Evolutionary conservation across 1,140 invertebrate genomes (phyloP).

Genomic region (Diachasmimorpha longicaudata): DNA sequence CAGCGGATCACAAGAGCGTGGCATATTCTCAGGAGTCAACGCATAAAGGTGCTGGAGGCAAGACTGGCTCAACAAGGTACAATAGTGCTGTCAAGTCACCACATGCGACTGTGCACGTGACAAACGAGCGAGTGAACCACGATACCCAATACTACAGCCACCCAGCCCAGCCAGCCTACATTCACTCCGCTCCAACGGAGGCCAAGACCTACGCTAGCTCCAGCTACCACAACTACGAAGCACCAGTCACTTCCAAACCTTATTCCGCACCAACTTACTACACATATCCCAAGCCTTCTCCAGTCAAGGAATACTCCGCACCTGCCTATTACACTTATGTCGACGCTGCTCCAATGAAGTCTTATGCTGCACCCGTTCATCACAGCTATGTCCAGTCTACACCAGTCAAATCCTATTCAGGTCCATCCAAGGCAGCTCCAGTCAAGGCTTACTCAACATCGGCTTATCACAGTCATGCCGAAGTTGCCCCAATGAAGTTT

Average conservation of each 20-base stretch:
- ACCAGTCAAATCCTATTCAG: conserved; percentile 33
- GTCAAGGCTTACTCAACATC: conserved; percentile 42
- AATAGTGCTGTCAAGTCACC: conserved; percentile 62
- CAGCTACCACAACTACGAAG: conserved; percentile 26
- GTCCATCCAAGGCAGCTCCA: conserved; percentile 27
- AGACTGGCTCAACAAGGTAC: conserved; percentile 62
- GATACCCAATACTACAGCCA: conserved; percentile 43
- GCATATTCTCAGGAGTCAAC: conserved; percentile 65
- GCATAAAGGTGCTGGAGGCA: conserved; percentile 64
- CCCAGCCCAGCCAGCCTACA: conserved; percentile 17
- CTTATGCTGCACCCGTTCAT: conserved; percentile 36
- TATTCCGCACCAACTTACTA: conserved; percentile 26
- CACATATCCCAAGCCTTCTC: conserved; percentile 28
- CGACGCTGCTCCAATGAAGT: conserved; percentile 37
- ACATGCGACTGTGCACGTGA: conserved; percentile 63
- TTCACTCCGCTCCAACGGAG: conserved; percentile 34
- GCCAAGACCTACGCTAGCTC: conserved; percentile 16
- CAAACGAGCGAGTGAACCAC: conserved; percentile 63
- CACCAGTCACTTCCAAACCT: conserved; percentile 32
- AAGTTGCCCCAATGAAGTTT: conserved; percentile 37
- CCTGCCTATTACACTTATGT: conserved; percentile 38
- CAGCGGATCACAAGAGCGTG: conserved; percentile 58
- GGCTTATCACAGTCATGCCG: conserved; percentile 35
- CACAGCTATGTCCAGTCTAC: conserved; percentile 27
- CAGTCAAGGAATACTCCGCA: conserved; percentile 41